Evolutionary conservation across 2,888 invertebrate species (phyloP), one percentile per base, ranked within the genome.

Genomic region (Alloplasta piceator): DNA sequence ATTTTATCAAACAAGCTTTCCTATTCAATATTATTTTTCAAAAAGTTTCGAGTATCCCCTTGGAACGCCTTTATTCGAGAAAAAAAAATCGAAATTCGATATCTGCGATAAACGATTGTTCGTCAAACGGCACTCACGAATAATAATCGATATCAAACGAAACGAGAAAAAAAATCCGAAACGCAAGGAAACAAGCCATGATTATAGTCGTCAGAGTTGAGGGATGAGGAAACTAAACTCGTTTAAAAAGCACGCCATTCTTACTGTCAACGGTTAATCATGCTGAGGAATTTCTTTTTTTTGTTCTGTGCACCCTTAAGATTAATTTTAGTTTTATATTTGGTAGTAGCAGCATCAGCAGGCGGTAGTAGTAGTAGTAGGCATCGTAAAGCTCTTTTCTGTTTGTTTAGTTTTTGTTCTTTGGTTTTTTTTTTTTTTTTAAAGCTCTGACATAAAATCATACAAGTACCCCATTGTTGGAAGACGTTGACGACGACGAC

Each of bases 381-480:
- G 64, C 68, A 68, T 61, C 68, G 66, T 41, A 75, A 26, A 75
- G 60, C 67, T 67, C 52, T 50, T 70, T 72, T 83, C n/a, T n/a
- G n/a, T 74, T 36, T 46, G 46, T 64, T 66, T 86, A 86, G 39
- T 6, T n/a, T 60, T 60, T 36, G 9, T 12, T 58, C 38, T 73
- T 79, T 50, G 46, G 52, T 12, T 79, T 7, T 5, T 5, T 68
- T n/a, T 36, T 48, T 55, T 78, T 78, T 56, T 75, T 26, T 26
- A 26, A 82, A 82, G 72, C 79, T 82, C 73, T 58, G 78, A 75
- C 61, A 78, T 78, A 81, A 83, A 81, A 79, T 56, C 83, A 85
- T 89, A 89, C 88, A 91, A 91, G 90, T 91, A 91, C 91, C 91
- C 89, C 90, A 90, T 91, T 90, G 82, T 90, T 90, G 84, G 89